Base-by-base conservation (phyloP, 2,113 vertebrate genomes). In the Taxidea taxus region DNA sequence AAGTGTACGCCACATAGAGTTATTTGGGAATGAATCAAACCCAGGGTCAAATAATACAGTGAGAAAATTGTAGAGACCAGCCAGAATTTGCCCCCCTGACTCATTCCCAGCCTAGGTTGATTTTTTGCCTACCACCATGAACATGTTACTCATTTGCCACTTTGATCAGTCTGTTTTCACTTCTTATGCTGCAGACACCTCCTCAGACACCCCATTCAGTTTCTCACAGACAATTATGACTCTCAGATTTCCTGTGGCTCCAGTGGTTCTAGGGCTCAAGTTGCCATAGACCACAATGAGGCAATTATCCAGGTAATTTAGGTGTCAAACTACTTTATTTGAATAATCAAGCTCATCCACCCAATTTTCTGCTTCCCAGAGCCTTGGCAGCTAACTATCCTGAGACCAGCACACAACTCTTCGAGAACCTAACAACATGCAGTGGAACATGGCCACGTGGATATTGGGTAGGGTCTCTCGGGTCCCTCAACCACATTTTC, bases 141-240 rank as follows among this genome's bases (percentile, higher is more conserved):
- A 49, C 56, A 13, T 2, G 14, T 87, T 56, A 74, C 39, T 91
- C 77, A 85, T 44, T 29, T 82, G 84, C 75, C 58, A 47, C 81
- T 82, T 58, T 74, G 85, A 90, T 74, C 29, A 66, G 77, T 87
- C 47, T 84, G 83, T 92, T 95, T 91, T 91, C 54, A 51, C 93
- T 96, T 97, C 88, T 70, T 96, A 87, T 23, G 72, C 90, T 47
- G 58, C 42, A 87, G 49, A 37, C 47, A 20, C 64, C 74, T 39
- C 54, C 23, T 96, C 62, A 62, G 87, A 85, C 5, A 14, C 31
- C 27, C 31, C 37, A 39, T 72, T 92, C 21, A 42, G 29, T 77
- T 96, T 92, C 78, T 91, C 93, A 93, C n/a, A 93, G 96, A 70
- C 94, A 83, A 77, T 93, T 91, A 83, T 87, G 78, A 88, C 96